Evolutionary conservation across 2,888 invertebrate genomes (phyloP).

Genomic region (Drosophila ezoana): DNA sequence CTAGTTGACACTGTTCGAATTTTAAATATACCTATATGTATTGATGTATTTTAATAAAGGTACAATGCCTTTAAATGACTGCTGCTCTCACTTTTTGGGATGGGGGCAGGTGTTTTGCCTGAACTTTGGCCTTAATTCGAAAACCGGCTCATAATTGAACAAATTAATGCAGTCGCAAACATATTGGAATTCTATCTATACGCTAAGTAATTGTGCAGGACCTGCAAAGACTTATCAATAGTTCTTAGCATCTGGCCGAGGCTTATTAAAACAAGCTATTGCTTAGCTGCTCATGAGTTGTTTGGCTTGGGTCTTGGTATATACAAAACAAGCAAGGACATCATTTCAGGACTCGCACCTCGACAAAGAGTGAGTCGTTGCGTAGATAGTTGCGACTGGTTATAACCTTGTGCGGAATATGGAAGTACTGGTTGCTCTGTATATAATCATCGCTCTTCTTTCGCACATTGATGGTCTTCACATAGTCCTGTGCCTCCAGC

Average conservation of each 20-base stretch:
- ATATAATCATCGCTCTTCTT: constrained; percentile 85
- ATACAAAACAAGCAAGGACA: too few species aligned
- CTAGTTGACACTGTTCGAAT: constrained; percentile 15
- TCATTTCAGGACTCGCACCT: constrained; percentile 81
- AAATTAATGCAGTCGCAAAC: too few species aligned
- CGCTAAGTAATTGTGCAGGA: too few species aligned
- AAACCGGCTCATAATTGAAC: too few species aligned
- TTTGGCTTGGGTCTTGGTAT: too few species aligned
- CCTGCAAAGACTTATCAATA: too few species aligned
- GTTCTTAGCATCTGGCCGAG: too few species aligned
- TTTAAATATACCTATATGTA: constrained; percentile 16
- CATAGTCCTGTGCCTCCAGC: constrained; percentile 87
- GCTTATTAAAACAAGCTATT: too few species aligned
- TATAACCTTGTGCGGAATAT: constrained; percentile 83
- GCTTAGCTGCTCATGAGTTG: too few species aligned
- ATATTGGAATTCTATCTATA: too few species aligned
- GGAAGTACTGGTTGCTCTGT: constrained; percentile 83
- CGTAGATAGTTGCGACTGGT: constrained; percentile 81
- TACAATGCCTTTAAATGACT: not conserved
- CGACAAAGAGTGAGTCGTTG: constrained; percentile 83
- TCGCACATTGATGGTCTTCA: constrained; percentile 87
- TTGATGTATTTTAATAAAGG: constrained; percentile 36
- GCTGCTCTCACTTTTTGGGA: not conserved
- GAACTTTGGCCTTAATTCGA: too few species aligned
- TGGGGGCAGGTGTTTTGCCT: not conserved